Base-by-base conservation (phyloP, 2,797 vertebrate genomes). In the Lycodopsis pacificus region DNA sequence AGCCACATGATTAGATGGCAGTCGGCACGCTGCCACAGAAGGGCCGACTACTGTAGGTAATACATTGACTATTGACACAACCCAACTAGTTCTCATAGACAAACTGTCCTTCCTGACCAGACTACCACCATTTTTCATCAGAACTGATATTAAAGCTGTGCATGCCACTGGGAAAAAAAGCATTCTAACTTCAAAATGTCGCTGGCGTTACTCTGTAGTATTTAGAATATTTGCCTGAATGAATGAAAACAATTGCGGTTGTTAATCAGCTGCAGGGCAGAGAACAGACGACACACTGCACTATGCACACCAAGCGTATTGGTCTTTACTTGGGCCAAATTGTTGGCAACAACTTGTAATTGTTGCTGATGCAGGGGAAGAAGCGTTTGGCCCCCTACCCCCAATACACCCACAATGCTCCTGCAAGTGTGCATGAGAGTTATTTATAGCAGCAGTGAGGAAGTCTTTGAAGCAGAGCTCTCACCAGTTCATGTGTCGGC, bases 391-490 rank as follows among this genome's bases (percentile, higher is more conserved):
- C 40, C 48, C 58, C 71, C 79, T 44, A 30, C 62, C 81, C 90
- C 86, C 73, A 63, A 77, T 82, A 79, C 69, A 70, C 44, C 63
- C 53, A 75, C 57, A 67, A 73, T 76, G 56, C 78, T 89, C 62
- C 81, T 85, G 71, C 69, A 80, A 90, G 89, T 85, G 81, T 76
- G 63, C 61, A 76, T 73, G 66, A 48, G 48, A 63, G 61, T 80
- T 94, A 93, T 91, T 91, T 86, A 88, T 91, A 91, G 80, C 56
- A 34, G 36, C 66, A 77, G 81, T 65, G 76, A 84, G 63, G 82
- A 85, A 75, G 66, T 79, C 74, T 92, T 82, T 88, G 85, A 89
- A 88, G 81, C 76, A 65, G 20, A 64, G 81, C 86, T 87, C 86
- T 87, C 80, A 76, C 63, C 62, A 76, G 77, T 30, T 67, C 69